These are phyloP conservation scores for Lanistes nyassanus DNA, from an alignment of 1,140 invertebrate genomes.

Conservation along the genomic window DNA sequence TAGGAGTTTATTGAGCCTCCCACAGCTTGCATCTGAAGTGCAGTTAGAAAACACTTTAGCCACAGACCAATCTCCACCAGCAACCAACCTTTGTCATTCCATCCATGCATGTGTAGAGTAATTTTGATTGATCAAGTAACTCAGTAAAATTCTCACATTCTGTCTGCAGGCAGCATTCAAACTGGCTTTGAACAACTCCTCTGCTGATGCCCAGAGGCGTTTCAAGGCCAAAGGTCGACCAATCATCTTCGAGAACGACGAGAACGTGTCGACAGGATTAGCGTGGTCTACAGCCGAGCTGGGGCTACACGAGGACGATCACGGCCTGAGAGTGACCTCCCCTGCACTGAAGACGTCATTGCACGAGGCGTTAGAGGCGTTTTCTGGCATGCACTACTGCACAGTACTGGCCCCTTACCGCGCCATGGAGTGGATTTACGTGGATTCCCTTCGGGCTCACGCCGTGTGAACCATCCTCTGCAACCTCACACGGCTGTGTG, in stretches of 20 bases:
- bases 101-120: neutral
- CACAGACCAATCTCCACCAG: neutral
- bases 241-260: constrained; percentile 34
- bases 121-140: neutral
- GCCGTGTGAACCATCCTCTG: neutral
- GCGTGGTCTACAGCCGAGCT: constrained; percentile 23
- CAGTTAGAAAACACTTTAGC: neutral
- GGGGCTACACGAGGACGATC: constrained; percentile 19
- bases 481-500: too few species aligned
- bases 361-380: neutral
- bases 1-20: neutral
- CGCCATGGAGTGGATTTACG: constrained; percentile 46
- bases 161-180: constrained; percentile 23
- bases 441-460: constrained; percentile 34
- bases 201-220: constrained; percentile 19
- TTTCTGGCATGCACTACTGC: constrained; percentile 33
- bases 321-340: constrained; percentile 31
- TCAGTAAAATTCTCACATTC: neutral
- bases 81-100: too few species aligned
- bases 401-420: constrained; percentile 39
- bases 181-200: constrained; percentile 23
- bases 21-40: too few species aligned
- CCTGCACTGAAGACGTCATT: neutral
- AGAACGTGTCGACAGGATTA: neutral
- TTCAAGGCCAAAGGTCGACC: constrained; percentile 13